These are phyloP conservation scores for Hypotaenidia philippensis DNA, from an alignment of 2,797 vertebrate genomes.

Conservation along the genomic window DNA sequence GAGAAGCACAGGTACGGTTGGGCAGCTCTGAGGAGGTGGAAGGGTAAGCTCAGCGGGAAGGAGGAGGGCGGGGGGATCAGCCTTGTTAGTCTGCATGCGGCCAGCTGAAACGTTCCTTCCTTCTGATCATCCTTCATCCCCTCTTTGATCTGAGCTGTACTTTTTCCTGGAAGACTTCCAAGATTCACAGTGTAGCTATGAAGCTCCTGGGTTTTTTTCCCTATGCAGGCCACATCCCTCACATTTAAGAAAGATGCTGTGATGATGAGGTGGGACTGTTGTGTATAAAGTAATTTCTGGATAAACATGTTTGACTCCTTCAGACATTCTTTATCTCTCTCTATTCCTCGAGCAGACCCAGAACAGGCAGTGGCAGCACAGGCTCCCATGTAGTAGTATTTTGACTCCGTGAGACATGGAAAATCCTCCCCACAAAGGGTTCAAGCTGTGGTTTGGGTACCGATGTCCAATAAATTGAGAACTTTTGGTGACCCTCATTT, in stretches of 20 bases:
- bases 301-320: conserved; percentile 23
- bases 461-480: conserved; percentile 26
- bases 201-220: not conserved
- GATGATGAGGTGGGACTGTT: not conserved
- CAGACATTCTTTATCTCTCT: not conserved
- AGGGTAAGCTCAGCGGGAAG: not conserved
- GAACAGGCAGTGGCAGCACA: not conserved
- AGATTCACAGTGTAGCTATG: not conserved
- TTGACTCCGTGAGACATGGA: not conserved
- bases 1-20: not conserved
- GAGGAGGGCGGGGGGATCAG: not conserved
- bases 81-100: not conserved
- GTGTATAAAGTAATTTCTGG: conserved; percentile 4
- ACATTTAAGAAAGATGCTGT: not conserved
- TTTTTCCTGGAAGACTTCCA: conserved; percentile 49
- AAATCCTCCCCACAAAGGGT: not conserved
- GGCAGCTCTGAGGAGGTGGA: not conserved
- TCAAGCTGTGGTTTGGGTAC: conserved; percentile 6
- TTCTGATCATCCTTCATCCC: conserved; percentile 6
- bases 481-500: conserved; percentile 24
- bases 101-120: conserved; percentile 34
- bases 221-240: not conserved
- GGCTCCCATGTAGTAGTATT: not conserved
- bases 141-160: conserved; percentile 32
- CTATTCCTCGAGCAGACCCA: not conserved